These are phyloP conservation scores for Megaleporinus macrocephalus DNA, from an alignment of 2,113 vertebrate species.

Conservation along the genomic window DNA sequence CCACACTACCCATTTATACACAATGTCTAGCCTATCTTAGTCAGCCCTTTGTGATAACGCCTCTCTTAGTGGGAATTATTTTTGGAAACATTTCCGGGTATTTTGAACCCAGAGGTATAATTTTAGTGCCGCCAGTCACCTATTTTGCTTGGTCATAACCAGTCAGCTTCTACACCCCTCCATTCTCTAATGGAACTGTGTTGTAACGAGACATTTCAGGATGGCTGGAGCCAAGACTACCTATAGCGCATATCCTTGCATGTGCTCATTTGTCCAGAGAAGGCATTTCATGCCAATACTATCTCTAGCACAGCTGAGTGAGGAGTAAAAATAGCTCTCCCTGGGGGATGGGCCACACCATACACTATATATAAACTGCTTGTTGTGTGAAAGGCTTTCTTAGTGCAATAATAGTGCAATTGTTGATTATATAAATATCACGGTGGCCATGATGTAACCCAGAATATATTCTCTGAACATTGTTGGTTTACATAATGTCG, in stretches of 20 bases:
- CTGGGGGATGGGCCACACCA: constrained; percentile 46
- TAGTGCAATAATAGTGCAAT: background rate
- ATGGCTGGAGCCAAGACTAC: background rate
- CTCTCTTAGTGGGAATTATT: background rate
- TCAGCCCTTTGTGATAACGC: background rate
- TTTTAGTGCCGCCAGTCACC: background rate
- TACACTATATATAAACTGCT: constrained; percentile 33
- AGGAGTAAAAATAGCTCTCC: constrained; percentile 55
- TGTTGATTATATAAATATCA: background rate
- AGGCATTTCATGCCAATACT: constrained; percentile 50
- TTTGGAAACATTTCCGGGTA: background rate
- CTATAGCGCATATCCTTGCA: background rate
- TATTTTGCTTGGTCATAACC: background rate
- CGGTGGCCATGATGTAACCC: background rate
- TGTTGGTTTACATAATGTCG: too few relatives aligned
- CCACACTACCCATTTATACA: background rate
- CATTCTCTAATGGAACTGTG: background rate
- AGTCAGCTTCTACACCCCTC: background rate
- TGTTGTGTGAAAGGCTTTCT: constrained; percentile 38
- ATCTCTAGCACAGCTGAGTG: constrained; percentile 51
- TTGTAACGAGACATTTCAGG: constrained; percentile 7
- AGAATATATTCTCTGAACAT: too few relatives aligned
- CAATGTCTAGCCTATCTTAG: background rate
- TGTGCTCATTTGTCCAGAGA: constrained; percentile 37
- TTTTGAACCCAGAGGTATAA: background rate